Conservation (phyloP, 2,888 invertebrate species). For the Theretra japonica region DNA sequence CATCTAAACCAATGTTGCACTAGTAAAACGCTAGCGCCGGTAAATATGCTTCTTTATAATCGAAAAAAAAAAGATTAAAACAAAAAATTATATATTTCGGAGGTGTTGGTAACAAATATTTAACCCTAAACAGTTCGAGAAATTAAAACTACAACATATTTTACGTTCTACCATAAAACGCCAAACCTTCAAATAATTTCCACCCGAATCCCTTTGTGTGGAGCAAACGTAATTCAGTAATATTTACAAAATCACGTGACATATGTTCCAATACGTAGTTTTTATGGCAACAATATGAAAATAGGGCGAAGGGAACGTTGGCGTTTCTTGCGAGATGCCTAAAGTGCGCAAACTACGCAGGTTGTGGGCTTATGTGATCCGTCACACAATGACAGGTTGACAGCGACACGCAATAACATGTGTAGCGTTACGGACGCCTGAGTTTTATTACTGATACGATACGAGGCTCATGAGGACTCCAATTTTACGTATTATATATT, state of each 20-base stretch:
- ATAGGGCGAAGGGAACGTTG: constrained; percentile 24
- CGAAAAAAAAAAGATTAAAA: too few relatives aligned
- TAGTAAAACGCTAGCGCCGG: too few relatives aligned
- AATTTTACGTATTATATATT: constrained; percentile 14
- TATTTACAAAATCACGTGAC: constrained; percentile 23
- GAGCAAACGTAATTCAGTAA: background rate
- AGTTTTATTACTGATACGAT: constrained; percentile 59
- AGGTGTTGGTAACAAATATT: too few relatives aligned
- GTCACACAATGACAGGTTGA: constrained; percentile 58
- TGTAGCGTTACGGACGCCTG: constrained; percentile 53
- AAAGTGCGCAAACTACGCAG: constrained; percentile 44
- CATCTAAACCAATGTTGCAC: too few relatives aligned
- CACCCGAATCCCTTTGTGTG: background rate
- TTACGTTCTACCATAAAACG: background rate
- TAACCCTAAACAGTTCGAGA: too few relatives aligned
- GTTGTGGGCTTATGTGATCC: constrained; percentile 51
- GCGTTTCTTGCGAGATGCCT: constrained; percentile 26
- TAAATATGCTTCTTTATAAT: too few relatives aligned
- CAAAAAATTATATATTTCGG: too few relatives aligned
- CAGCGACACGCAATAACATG: constrained; percentile 61
- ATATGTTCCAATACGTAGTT: constrained; percentile 17
- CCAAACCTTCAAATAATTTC: background rate
- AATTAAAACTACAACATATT: too few relatives aligned
- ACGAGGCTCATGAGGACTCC: constrained; percentile 38
- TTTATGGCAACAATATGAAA: constrained; percentile 29